Base-by-base conservation (phyloP, 2,797 vertebrate species). In the Neomorphus geoffroyi region DNA sequence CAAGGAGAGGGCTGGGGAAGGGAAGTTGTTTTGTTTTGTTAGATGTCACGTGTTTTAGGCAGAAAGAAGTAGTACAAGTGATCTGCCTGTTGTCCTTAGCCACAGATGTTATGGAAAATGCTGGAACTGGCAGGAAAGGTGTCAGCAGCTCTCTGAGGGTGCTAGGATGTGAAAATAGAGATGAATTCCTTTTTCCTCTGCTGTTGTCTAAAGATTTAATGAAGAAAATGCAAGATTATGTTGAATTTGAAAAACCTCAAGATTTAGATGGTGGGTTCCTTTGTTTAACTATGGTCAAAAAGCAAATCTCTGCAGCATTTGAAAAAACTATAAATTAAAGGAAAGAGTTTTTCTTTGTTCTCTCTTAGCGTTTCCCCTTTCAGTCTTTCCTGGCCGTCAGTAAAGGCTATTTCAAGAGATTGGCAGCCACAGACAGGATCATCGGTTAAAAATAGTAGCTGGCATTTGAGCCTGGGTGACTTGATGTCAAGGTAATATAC, bases 361-460 rank as follows among this genome's bases (percentile, higher is more conserved):
- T 75, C 24, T 62, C 35, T 54, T 33, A 39, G 18, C 1, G 1
- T 72, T 86, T 79, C 39, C 22, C 21, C 37, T 64, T 13, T 12
- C 15, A 26, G 0, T 54, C 18, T 82, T 70, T 74, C 30, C 37
- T 90, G 54, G 23, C 45, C 13, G 5, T 13, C 64, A 33, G 33
- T 82, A 35, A 80, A 82, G 35, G 30, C 56, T 94, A 13, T 94
- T 92, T 88, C 27, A 60, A 81, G 86, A 67, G 26, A 21, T 3
- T 26, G 35, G 57, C 62, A 95, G n/a, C 48, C 56, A 33, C n/a
- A 56, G 80, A 27, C 9, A 45, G 28, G 23, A 43, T 88, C 19
- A 65, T 65, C 62, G 91, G 9, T 93, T 92, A 92, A 95, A 93
- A 94, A 82, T 46, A 94, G 90, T 32, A 61, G n/a, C 8, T 86